phyloP scores from a whole-genome alignment of 2,113 vertebrate species.

The Coracopsis vasa region DNA sequence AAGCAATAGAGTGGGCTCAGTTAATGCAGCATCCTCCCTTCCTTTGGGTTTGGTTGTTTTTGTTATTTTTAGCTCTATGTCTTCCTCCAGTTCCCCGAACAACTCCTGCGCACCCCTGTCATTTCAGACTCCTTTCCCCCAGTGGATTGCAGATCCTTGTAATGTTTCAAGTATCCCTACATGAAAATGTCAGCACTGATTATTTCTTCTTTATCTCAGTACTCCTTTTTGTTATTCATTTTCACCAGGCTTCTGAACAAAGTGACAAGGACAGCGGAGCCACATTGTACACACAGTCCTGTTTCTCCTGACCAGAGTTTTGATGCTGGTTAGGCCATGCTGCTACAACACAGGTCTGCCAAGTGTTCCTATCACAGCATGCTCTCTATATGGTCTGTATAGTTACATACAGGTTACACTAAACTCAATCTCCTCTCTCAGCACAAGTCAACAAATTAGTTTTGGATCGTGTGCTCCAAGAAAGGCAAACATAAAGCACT shows the following conservation, averaged over 20 bases:
- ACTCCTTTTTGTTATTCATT: background rate
- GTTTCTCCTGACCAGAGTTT: background rate
- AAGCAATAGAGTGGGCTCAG: slow-evolving; percentile 29
- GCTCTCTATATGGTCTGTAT: background rate
- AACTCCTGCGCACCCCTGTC: background rate
- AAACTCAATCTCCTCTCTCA: background rate
- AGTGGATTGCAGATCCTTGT: background rate
- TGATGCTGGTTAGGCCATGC: background rate
- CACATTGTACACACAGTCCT: background rate
- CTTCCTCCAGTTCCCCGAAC: slow-evolving; percentile 8
- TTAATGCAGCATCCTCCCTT: slow-evolving; percentile 2
- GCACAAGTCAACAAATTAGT: background rate
- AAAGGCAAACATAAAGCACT: background rate
- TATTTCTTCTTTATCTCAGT: background rate
- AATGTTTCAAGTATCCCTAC: background rate
- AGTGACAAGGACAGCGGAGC: background rate
- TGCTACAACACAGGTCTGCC: background rate
- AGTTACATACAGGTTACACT: background rate
- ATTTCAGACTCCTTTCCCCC: background rate
- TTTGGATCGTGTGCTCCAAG: fast-evolving
- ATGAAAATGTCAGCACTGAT: background rate
- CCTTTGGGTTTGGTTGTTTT: background rate
- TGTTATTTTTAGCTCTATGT: slow-evolving; percentile 52
- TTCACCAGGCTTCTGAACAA: background rate
- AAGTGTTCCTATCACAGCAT: background rate